Conservation (phyloP, 2,113 vertebrate genomes). For the Albula goreensis region DNA sequence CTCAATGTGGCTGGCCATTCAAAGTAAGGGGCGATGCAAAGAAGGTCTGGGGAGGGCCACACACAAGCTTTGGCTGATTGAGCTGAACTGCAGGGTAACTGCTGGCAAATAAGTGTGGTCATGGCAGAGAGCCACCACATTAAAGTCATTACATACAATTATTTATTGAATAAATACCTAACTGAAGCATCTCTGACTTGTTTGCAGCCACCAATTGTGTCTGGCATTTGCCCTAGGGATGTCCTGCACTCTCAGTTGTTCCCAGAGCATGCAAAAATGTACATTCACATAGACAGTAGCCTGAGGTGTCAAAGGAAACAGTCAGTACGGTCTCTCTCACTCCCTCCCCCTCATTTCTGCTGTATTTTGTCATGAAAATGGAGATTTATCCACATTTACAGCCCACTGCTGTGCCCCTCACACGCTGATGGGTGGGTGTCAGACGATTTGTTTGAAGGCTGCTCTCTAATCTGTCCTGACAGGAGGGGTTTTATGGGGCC, state of each 20-base stretch:
- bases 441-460: slow-evolving; percentile 17
- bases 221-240: background rate
- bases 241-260: background rate
- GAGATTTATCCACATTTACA: slow-evolving; percentile 21
- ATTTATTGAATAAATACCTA: slow-evolving; percentile 4
- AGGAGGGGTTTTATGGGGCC: background rate
- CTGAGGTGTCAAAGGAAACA: background rate
- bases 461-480: slow-evolving; percentile 27
- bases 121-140: background rate
- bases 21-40: background rate
- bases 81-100: background rate
- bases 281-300: background rate
- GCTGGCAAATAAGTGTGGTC: background rate
- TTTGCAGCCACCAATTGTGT: background rate
- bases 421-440: slow-evolving; percentile 42
- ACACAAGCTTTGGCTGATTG: background rate
- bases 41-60: background rate
- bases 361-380: no score
- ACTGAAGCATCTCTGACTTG: background rate
- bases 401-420: slow-evolving; percentile 23
- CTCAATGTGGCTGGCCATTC: background rate
- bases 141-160: background rate
- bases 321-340: background rate
- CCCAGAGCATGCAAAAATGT: background rate
- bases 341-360: background rate